Base-by-base conservation (phyloP, 1,140 invertebrate genomes). In the Drosophila seguyi region DNA sequence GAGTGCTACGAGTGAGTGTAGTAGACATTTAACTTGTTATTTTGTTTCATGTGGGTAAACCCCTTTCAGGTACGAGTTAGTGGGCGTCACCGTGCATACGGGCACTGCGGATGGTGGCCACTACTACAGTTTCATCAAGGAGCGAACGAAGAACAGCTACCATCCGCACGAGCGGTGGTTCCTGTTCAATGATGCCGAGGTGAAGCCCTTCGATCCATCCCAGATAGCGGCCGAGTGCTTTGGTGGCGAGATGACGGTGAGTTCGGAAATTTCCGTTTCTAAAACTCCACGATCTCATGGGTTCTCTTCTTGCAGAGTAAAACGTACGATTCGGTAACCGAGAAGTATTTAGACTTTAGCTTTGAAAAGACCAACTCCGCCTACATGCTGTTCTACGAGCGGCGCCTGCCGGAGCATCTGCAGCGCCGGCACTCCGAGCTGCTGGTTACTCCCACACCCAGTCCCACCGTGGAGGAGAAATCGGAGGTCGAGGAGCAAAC, bases 341-440 rank as follows among this genome's bases (percentile, higher is more conserved):
- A 99, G 81, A 99, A 99, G 90, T 99, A 98, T 88, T 97, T 99
- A 96, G 98, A 99, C 90, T 98, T 99, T 84, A 98, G 97, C 77
- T 98, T 98, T 93, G 98, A 99, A 92, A 99, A 99, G 93, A 99
- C 98, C 1, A 99, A 99, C 92, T 98, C 97, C 91, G 98, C 98
- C 1, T 99, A 99, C 87, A 99, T 99, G 98, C 92, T 99, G 48
- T 99, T 99, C 92, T 99, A 99, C 92, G 97, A 99, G 92, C 95
- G 96, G 73, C 91, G 92, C 10, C 58, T 90, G 31, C 88, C 92
- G 20, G 88, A 92, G 52, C 91, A 92, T 38, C 59, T 92, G 52
- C 86, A 92, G 53, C 82, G 91, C 1, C 75, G 85, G 6, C 91
- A 92, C 56, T 81, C 86, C 18, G 86, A 91, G 56, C 53, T 92